Conservation (phyloP, 2,113 vertebrate genomes). For the Corythaixoides concolor region DNA sequence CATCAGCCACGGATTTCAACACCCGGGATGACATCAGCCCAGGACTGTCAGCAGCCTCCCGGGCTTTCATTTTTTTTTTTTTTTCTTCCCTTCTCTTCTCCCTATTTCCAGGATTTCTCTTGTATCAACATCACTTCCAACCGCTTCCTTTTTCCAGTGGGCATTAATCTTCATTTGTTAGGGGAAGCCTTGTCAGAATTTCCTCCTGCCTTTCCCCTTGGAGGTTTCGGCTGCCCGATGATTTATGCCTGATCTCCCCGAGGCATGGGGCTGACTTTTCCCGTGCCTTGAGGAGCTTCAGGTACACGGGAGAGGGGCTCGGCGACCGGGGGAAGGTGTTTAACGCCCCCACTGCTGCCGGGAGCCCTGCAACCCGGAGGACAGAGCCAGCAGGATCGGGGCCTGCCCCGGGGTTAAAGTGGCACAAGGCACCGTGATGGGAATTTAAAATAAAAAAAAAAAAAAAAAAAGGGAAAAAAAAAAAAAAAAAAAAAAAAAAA, state of each 20-base stretch:
- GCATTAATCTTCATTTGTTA: constrained; percentile 37
- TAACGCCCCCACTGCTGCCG: no score
- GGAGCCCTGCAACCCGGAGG: not conserved
- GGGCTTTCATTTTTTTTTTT: not conserved
- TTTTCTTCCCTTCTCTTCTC: not conserved
- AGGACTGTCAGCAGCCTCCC: not conserved
- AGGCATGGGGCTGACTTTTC: not conserved
- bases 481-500: not conserved
- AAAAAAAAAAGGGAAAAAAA: not conserved
- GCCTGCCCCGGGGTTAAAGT: not conserved
- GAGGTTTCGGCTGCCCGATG: not conserved
- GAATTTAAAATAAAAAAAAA: not conserved
- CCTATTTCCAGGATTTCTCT: not conserved
- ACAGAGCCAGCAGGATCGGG: not conserved
- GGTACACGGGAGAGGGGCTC: not conserved
- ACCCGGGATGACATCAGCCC: not conserved
- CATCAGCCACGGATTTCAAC: not conserved
- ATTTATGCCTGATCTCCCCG: not conserved
- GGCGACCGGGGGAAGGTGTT: not conserved
- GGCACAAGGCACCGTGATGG: not conserved
- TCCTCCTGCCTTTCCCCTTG: not conserved
- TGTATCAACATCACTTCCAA: not conserved
- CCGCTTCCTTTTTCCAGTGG: not conserved
- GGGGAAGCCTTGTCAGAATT: not conserved
- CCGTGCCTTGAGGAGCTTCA: not conserved